Evolutionary conservation across 2,888 invertebrate genomes (phyloP), one percentile per base, ranked within the genome.

Genomic region (Ennomos quercinarius): DNA sequence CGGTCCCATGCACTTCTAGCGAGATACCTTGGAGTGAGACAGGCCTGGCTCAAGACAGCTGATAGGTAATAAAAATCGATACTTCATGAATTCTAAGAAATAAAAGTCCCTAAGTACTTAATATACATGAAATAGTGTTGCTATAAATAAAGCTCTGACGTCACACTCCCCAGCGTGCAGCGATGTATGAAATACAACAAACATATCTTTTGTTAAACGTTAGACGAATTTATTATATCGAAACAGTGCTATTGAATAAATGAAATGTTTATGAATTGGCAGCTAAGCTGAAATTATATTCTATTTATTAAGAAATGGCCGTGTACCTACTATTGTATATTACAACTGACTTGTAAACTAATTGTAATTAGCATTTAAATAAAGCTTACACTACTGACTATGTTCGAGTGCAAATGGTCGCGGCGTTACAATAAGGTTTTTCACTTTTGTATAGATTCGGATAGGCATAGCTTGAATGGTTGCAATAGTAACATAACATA

Each of bases 391-490:
- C 17, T 17, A 27, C 6, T 27, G 27, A 27, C 6, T 27, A 6
- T 27, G 39, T 10, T 46, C 10, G 4, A 46, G 40, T 52, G 38
- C 34, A 36, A 54, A 17, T 36, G 47, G 11, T n/a, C 43, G 47
- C 52, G 43, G 12, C 43, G 35, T 13, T 36, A 42, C 13, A 2
- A 11, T 57, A 53, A 54, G 55, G 48, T 66, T 72, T 77, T 78
- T 78, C 79, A 77, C 75, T 77, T 70, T 78, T 82, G 72, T 80
- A 80, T 79, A 74, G 68, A 69, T 68, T 60, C 57, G 67, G 65
- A 66, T 64, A 73, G 77, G 73, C 70, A 67, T 80, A 77, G 88
- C 87, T 88, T 87, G 82, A 78, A 78, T 84, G 86, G 17, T 78
- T 76, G 82, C 78, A 70, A 77, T 74, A 77, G 77, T 81, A 68